These are phyloP conservation scores for Pseudomyrmex gracilis DNA, from an alignment of 1,140 invertebrate genomes.

Conservation along the genomic window DNA sequence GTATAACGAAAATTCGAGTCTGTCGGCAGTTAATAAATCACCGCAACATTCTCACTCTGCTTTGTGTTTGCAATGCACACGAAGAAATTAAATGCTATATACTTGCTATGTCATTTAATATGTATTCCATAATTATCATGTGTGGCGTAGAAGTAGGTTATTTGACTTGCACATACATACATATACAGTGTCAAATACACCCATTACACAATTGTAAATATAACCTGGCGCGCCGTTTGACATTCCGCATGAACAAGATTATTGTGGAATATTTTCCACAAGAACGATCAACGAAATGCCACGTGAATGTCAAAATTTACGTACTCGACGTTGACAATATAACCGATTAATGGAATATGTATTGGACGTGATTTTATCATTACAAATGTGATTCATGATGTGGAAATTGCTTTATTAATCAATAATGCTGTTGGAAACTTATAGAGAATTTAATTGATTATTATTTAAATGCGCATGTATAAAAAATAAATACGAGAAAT, in stretches of 20 bases:
- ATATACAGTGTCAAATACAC: not conserved
- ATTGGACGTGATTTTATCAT: slow-evolving; percentile 36
- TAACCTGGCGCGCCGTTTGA: slow-evolving; percentile 41
- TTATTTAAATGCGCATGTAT: slow-evolving; percentile 11
- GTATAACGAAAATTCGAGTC: slow-evolving; percentile 38
- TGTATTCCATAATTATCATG: slow-evolving; percentile 51
- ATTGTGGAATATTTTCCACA: slow-evolving; percentile 49
- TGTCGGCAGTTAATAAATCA: slow-evolving; percentile 56
- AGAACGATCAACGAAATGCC: slow-evolving; percentile 25
- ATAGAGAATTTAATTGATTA: slow-evolving; percentile 17
- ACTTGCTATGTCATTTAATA: slow-evolving; percentile 32
- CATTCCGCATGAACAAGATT: slow-evolving; percentile 54
- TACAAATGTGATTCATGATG: slow-evolving; percentile 28
- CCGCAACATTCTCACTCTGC: slow-evolving; percentile 15
- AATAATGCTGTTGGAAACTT: slow-evolving; percentile 28
- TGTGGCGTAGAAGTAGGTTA: slow-evolving; percentile 40
- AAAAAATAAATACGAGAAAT: not conserved
- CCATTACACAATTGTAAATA: slow-evolving; percentile 53
- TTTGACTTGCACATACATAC: slow-evolving; percentile 38
- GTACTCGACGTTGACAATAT: slow-evolving; percentile 36
- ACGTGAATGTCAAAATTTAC: slow-evolving; percentile 34
- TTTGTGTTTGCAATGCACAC: slow-evolving; percentile 16
- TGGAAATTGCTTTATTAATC: slow-evolving; percentile 47
- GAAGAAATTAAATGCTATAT: slow-evolving; percentile 41
- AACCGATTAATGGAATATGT: slow-evolving; percentile 12